Base-by-base conservation (phyloP, 1,140 invertebrate genomes). In the Neuroterus valhalla region DNA sequence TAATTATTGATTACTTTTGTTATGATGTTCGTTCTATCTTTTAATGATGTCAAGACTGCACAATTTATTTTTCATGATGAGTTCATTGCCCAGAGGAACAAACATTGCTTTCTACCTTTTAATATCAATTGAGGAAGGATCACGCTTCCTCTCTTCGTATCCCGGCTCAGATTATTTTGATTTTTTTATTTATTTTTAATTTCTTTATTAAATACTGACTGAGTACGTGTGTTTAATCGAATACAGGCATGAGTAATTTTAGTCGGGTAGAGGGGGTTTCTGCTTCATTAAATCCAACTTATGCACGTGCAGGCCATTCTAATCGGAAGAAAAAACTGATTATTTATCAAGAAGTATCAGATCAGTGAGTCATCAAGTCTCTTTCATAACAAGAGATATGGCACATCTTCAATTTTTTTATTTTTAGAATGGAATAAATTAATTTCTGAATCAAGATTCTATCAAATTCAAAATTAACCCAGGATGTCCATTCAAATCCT, bases 81-180 rank as follows among this genome's bases (percentile, higher is more conserved):
- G 55, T 62, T 62, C 55, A 62, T 31, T 62, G 55, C 8, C 55
- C 55, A 62, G 5, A 38, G 6, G 55, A 62, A 23, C 26, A 31
- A 21, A 31, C 23, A 26, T 62, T 62, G 26, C 55, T 62, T 38
- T 62, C 15, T 62, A 21, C 44, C 50, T 67, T 52, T 70, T 48
- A 72, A 70, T 82, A 81, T 81, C 78, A 74, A 78, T 74, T 81
- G 66, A 81, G 72, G 69, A 68, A 26, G n/a, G 44, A 50, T 71
- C n/a, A 8, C 42, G 48, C 67, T 78, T 81, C 80, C 80, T 79
- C 70, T 72, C 44, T 52, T 48, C 46, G 62, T 81, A 82, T 82
- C 75, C 78, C 79, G 80, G 68, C 46, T 66, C 38, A 71, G 31
- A 38, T 38, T 52, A 52, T 45, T 45, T 45, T 45, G n/a, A 45